phyloP scores from a whole-genome alignment of 2,888 invertebrate species.

The Rhamnusium bicolor region DNA sequence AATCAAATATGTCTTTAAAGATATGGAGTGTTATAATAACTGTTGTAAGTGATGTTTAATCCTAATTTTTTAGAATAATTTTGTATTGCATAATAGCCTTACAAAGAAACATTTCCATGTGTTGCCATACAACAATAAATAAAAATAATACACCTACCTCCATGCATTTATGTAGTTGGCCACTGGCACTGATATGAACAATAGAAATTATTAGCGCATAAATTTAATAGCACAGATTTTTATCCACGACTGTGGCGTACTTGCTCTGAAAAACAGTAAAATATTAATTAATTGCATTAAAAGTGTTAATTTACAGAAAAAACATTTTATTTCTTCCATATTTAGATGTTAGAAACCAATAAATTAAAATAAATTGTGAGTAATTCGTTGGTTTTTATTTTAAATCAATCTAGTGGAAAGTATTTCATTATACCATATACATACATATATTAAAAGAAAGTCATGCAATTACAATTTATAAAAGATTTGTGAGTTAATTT shows the following conservation, averaged over 20 bases:
- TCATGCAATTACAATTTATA: too few species aligned
- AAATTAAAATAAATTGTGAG: background rate
- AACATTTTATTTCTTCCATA: conserved; percentile 1
- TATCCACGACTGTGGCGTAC: background rate
- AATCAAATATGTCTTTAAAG: too few species aligned
- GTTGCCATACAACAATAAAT: background rate
- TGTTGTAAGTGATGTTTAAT: too few species aligned
- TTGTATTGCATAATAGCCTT: background rate
- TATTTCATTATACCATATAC: background rate
- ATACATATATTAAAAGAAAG: background rate
- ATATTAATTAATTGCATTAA: conserved; percentile 4
- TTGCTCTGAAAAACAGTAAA: conserved; percentile 9
- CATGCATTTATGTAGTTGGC: background rate
- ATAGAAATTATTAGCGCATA: conserved; percentile 19
- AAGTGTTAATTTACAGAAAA: conserved; percentile 2
- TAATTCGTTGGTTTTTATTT: background rate
- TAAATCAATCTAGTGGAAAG: background rate
- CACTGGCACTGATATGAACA: background rate
- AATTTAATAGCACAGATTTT: conserved; percentile 7
- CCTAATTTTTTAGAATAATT: too few species aligned
- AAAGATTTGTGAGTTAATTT: background rate
- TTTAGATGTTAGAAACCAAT: background rate
- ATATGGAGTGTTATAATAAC: too few species aligned
- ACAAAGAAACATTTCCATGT: background rate
- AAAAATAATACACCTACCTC: background rate